Conservation (phyloP, 2,888 invertebrate species). For the Conchocele bisecta region DNA sequence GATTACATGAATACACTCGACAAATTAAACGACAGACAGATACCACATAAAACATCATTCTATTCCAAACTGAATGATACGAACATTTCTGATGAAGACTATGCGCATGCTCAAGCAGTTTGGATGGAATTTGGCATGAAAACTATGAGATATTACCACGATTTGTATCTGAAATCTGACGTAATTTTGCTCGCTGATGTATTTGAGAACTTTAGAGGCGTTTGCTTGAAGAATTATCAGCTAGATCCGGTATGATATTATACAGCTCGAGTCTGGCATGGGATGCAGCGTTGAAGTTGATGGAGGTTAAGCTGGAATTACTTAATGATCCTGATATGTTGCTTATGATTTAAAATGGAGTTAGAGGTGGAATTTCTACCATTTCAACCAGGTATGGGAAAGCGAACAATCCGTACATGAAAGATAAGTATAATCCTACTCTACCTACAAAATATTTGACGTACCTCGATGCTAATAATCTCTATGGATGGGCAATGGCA, state of each 20-base stretch:
- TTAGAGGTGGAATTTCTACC: slow-evolving; percentile 52
- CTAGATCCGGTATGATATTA: slow-evolving; percentile 60
- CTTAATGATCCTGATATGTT: slow-evolving; percentile 69
- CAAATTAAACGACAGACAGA: no score
- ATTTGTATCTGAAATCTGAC: no score
- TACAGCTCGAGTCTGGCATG: slow-evolving; percentile 34
- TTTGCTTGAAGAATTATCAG: slow-evolving; percentile 50
- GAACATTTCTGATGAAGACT: slow-evolving; percentile 11
- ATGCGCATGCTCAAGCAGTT: slow-evolving; percentile 55
- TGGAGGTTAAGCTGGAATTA: slow-evolving; percentile 65
- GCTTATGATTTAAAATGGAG: slow-evolving; percentile 54
- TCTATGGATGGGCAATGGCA: slow-evolving; percentile 69
- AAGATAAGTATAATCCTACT: slow-evolving; percentile 9
- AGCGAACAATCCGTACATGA: slow-evolving; percentile 32
- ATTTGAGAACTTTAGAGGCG: slow-evolving; percentile 64
- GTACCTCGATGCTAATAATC: slow-evolving; percentile 55
- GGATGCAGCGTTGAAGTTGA: slow-evolving; percentile 66
- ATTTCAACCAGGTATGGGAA: slow-evolving; percentile 57
- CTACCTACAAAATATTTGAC: slow-evolving; percentile 13
- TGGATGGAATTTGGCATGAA: no score
- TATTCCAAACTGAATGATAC: slow-evolving; percentile 10
- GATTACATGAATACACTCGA: background rate
- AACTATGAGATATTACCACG: no score
- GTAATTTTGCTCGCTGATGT: slow-evolving; percentile 71
- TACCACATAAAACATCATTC: no score